A percentile compares a stretch with the other conserved stretches of the same genome.
Evolutionary conservation across 1,140 invertebrate species (phyloP).

Genomic region (Dolichoris vasculosae): DNA sequence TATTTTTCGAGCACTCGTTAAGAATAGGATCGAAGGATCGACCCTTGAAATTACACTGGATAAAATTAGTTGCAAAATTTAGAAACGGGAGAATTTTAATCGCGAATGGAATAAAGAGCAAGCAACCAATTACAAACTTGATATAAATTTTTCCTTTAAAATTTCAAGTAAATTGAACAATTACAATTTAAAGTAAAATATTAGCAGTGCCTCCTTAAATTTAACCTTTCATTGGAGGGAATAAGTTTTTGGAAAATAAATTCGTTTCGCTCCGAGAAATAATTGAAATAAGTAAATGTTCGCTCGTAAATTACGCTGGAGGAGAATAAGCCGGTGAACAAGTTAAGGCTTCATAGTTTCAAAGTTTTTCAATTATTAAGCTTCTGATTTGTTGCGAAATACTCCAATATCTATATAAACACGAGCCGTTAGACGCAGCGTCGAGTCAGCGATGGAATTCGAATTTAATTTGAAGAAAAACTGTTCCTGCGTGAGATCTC

Average conservation of each 20-base stretch:
- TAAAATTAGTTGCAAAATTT: too few species aligned
- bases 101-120: neutral
- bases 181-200: neutral
- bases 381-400: neutral
- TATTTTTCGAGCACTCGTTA: neutral
- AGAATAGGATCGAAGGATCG: neutral
- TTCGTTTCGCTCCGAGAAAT: neutral
- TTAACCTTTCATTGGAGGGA: neutral
- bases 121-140: neutral
- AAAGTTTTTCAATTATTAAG: neutral
- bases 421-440: neutral
- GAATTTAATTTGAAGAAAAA: conserved; percentile 42
- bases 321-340: neutral
- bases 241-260: neutral
- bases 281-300: neutral
- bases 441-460: neutral
- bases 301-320: neutral
- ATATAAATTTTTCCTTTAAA: neutral
- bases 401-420: conserved; percentile 3
- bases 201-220: neutral
- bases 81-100: neutral
- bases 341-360: neutral
- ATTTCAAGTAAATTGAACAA: neutral
- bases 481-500: conserved; percentile 17
- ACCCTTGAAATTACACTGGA: neutral